Evolutionary conservation across 2,888 invertebrate species (phyloP), one percentile per base, ranked within the genome.

Genomic region (Cenopis cana): DNA sequence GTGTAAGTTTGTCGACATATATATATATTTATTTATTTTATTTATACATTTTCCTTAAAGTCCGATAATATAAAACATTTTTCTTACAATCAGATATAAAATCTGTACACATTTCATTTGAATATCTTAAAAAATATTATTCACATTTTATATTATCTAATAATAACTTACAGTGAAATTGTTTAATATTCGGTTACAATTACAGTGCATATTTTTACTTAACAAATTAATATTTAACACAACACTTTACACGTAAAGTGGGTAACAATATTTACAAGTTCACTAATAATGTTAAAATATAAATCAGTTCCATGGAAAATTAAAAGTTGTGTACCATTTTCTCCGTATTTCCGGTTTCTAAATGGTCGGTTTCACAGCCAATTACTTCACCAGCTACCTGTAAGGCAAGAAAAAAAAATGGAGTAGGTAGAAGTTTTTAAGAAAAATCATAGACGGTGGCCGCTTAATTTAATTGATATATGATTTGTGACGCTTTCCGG

Each of bases 361-460:
- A 67, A 62, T 83, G 79, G 80, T 83, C 79, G 75, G 74, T 81
- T 81, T 83, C 82, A 82, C 81, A 82, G 82, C 79, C 81, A 76
- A 55, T 64, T 60, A 64, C 50, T 73, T 75, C 78, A 81, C 78
- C 81, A 88, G 90, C 85, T 91, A 91, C 83, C 91, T 91, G 91
- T 65, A 76, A 64, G n/a, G 46, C n/a, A 46, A 46, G 1, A n/a
- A 46, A 69, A 70, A 65, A 62, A 46, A 20, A 64, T 20, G n/a
- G 6, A 46, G 12, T 8, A n/a, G 46, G 12, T 8, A n/a, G 46
- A 46, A 14, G 8, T 46, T 1, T 46, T 46, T 33, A 33, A 33
- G 24, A 24, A 24, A n/a, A 24, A 24, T 24, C 1, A 24, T 24
- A 24, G 1, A 24, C 24, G 24, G n/a, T n/a, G n/a, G n/a, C n/a